These are phyloP conservation scores for Oligia strigilis DNA, from an alignment of 2,888 invertebrate genomes.

Conservation along the genomic window DNA sequence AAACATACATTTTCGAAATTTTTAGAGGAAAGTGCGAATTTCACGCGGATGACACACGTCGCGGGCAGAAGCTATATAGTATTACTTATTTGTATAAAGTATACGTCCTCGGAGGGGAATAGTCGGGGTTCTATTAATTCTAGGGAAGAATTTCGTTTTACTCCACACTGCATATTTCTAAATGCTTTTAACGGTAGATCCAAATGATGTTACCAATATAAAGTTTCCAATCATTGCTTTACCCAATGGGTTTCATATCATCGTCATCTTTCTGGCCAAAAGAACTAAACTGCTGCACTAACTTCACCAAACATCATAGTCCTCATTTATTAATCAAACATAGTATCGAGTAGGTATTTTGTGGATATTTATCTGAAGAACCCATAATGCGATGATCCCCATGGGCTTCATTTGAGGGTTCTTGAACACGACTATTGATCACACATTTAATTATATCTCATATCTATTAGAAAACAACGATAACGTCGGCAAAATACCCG, in stretches of 20 bases:
- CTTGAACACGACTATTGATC: background rate
- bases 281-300: background rate
- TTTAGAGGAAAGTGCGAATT: too few species aligned
- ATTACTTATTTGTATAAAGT: too few species aligned
- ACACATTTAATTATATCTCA: constrained; percentile 4
- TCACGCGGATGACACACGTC: too few species aligned
- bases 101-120: background rate
- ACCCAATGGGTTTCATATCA: background rate
- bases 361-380: background rate
- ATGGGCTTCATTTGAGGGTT: background rate
- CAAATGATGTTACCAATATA: background rate
- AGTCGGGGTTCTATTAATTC: background rate
- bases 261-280: background rate
- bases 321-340: background rate
- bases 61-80: too few species aligned
- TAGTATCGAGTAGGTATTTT: background rate
- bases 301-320: background rate
- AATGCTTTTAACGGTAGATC: background rate
- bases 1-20: too few species aligned
- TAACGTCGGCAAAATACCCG: constrained; percentile 20
- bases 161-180: background rate
- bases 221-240: background rate
- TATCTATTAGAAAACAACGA: constrained; percentile 5
- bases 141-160: background rate
- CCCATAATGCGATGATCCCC: background rate